These are phyloP conservation scores for Aspidapion aeneum DNA, from an alignment of 2,888 invertebrate species.

Conservation along the genomic window DNA sequence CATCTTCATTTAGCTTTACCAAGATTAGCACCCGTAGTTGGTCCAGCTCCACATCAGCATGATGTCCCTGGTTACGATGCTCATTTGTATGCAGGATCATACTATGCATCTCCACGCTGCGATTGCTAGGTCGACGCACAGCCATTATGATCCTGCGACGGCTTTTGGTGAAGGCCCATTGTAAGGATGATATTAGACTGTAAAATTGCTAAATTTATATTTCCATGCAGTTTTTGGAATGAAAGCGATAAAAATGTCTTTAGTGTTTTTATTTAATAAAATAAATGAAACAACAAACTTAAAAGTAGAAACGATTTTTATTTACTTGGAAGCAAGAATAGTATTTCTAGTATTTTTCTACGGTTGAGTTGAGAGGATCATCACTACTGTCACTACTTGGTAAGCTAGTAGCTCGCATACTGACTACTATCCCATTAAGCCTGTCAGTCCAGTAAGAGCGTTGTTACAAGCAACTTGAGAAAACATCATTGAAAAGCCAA, in stretches of 20 bases:
- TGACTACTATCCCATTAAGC: background rate
- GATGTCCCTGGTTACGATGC: background rate
- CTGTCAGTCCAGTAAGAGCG: background rate
- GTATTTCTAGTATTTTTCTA: no score
- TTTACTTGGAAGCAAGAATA: no score
- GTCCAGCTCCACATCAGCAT: no score
- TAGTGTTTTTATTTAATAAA: background rate
- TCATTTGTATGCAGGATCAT: conserved; percentile 4
- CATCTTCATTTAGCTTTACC: conserved; percentile 31
- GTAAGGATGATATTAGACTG: conserved; percentile 21
- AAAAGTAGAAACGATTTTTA: no score
- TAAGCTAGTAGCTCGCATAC: no score
- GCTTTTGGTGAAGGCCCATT: conserved; percentile 21
- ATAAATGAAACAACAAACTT: no score
- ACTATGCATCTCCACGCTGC: conserved; percentile 1
- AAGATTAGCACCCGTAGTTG: conserved; percentile 21
- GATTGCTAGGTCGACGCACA: conserved; percentile 32
- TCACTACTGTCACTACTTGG: no score
- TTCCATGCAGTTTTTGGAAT: background rate
- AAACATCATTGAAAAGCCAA: conserved; percentile 35
- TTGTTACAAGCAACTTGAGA: conserved; percentile 27
- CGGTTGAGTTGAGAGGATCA: no score
- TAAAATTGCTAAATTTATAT: background rate
- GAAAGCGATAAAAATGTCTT: background rate
- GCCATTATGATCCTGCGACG: conserved; percentile 24